Evolutionary conservation across 2,113 vertebrate genomes (phyloP), one percentile per base, ranked within the genome.

Genomic region (Peucedramus taeniatus): DNA sequence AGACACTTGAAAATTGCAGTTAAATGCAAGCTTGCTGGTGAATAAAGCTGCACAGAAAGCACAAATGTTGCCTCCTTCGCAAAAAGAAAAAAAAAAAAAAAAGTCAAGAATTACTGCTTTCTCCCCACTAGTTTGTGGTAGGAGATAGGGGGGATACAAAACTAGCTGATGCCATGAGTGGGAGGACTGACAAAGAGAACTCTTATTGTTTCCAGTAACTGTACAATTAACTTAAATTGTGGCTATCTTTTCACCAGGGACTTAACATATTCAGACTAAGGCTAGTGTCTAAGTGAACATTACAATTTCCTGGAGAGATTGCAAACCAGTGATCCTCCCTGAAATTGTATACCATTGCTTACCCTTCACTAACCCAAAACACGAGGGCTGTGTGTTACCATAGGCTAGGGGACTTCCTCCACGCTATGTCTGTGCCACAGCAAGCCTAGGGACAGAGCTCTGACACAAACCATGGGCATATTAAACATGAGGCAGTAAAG

Each of bases 221-320:
- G 72, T 97, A 76, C 95, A 96, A 98, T 98, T 98, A 97, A 95
- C 95, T 97, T 93, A 89, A 96, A 95, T 95, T 97, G 94, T 89
- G 96, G 94, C 89, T 96, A 95, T 97, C 95, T 92, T 96, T 97
- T 94, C 35, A 4, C 90, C 97, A 94, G 97, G 50, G 90, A 74
- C 56, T 95, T 97, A 96, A 94, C 92, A 65, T 97, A 93, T 97
- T 98, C 97, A 94, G 96, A 91, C 96, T 97, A 91, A 95, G 96
- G 96, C 95, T 95, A 97, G 93, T 74, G 91, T 96, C 94, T 92
- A 90, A 91, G 68, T 42, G 79, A 97, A 97, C 91, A 94, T 91
- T 96, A 96, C 95, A 95, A 96, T 97, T 98, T 98, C 96, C 98
- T 97, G 94, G 90, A 93, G 80, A 97, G 96, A 94, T 4, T 96